phyloP scores from a whole-genome alignment of 1,140 invertebrate genomes.

The Adelges cooleyi region DNA sequence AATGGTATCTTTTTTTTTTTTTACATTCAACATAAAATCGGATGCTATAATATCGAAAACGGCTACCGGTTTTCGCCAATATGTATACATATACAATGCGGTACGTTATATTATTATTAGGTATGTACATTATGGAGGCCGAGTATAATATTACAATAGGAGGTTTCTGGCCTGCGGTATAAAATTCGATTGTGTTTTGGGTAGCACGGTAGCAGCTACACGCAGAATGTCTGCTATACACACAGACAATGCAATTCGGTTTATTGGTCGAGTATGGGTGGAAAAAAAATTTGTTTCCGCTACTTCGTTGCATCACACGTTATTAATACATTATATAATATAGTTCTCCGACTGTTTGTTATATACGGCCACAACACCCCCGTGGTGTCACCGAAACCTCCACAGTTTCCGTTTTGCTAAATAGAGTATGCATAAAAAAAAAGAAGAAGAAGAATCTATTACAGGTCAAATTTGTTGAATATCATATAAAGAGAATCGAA shows the following conservation, averaged over 20 bases:
- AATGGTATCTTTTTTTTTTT: background rate
- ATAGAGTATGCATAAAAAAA: background rate
- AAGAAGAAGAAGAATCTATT: background rate
- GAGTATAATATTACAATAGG: background rate
- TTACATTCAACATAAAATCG: background rate
- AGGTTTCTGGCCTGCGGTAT: slow-evolving; percentile 8
- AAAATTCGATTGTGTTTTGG: slow-evolving; percentile 19
- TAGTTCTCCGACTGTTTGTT: background rate
- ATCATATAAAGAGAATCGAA: too few relatives aligned
- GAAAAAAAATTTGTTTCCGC: slow-evolving; percentile 19
- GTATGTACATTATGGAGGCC: too few relatives aligned
- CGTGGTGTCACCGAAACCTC: background rate
- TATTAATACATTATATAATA: background rate
- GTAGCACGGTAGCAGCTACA: slow-evolving; percentile 24
- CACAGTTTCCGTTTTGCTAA: slow-evolving; percentile 12
- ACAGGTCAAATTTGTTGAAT: too few relatives aligned
- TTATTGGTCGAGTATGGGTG: background rate
- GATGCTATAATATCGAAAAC: background rate
- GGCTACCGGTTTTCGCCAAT: slow-evolving; percentile 15
- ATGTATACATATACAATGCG: too few relatives aligned
- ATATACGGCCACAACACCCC: background rate
- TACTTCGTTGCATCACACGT: slow-evolving; percentile 5
- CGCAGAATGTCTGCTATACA: slow-evolving; percentile 1
- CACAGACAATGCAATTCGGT: background rate
- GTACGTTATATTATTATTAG: too few relatives aligned